phyloP scores from a whole-genome alignment of 2,797 vertebrate species.

The Poliocrania exsul region DNA sequence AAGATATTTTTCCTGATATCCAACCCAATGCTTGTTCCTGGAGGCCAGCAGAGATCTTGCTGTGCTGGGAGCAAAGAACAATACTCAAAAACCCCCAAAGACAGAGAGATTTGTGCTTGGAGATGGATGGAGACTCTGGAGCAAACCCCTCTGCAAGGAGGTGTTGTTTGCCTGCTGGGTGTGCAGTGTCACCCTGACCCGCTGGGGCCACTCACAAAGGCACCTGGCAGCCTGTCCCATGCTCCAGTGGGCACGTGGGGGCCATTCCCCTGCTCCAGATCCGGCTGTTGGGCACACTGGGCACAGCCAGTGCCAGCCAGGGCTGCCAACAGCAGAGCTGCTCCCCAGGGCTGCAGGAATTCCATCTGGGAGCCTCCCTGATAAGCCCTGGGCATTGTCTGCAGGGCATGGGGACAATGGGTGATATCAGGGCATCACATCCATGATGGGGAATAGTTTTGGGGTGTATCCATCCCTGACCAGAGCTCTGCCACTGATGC shows the following conservation, averaged over 20 bases:
- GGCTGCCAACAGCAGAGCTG: background rate
- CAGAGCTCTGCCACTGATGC: accelerated
- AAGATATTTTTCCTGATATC: background rate
- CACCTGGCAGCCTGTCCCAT: background rate
- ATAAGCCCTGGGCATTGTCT: background rate
- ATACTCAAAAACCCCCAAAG: background rate
- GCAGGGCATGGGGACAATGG: background rate
- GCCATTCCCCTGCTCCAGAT: background rate
- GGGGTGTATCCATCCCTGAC: background rate
- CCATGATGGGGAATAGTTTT: background rate
- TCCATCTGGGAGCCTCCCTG: accelerated
- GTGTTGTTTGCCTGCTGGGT: background rate
- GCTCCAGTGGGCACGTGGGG: background rate
- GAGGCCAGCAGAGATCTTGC: background rate
- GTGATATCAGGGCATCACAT: accelerated
- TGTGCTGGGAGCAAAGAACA: accelerated
- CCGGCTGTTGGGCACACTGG: background rate
- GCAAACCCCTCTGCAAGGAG: background rate
- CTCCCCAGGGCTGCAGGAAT: background rate
- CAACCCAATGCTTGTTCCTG: background rate
- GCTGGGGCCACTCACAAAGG: background rate
- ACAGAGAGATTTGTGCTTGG: background rate
- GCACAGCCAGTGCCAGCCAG: accelerated
- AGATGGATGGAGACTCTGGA: background rate
- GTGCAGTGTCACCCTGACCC: background rate